These are phyloP conservation scores for chimpanzee (Pan troglodytes) DNA, from an alignment of 2,113 vertebrate species.

Conservation along the genomic window NHGRI_mPanTro3-v2.1_pri NC_086015.1:142252501-142253000, in stretches of 20 bases:
- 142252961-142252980: not conserved
- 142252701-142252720: not conserved
- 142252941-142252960: not conserved
- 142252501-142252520: not conserved
- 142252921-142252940: not conserved
- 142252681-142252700: not conserved
- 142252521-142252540: not conserved
- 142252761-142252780: not conserved
- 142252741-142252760: not conserved
- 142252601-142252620: not conserved
- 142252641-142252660: constrained; percentile 13
- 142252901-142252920: not conserved
- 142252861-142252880: not conserved
- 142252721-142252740: not conserved
- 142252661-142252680: constrained; percentile 1
- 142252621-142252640: not conserved
- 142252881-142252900: constrained; percentile 1
- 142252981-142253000: constrained; percentile 4
- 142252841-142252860: not conserved
- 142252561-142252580: not conserved
- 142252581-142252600: constrained; percentile 8
- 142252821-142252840: not conserved
- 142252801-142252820: not conserved
- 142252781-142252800: not conserved
- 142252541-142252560: not conserved